A percentile compares a stretch with the other conserved stretches of the same genome.
Evolutionary conservation across 2,797 vertebrate species (phyloP).

Genomic region (Perodicticus potto): DNA sequence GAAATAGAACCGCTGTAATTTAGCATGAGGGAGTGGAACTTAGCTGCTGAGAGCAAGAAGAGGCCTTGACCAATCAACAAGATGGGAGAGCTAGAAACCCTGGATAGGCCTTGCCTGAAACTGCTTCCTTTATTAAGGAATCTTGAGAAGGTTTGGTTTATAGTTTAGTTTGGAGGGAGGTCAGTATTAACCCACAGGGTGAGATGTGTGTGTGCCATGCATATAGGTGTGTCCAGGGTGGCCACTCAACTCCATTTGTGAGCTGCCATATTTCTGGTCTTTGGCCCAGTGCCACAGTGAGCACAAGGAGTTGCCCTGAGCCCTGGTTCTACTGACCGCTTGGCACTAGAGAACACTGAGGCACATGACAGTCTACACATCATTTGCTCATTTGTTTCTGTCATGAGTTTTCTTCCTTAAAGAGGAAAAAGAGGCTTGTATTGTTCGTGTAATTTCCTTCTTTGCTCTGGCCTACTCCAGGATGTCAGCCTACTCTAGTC

Average conservation of each 20-base stretch:
- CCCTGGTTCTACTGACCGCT: background rate
- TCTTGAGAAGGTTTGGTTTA: background rate
- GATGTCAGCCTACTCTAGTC: background rate
- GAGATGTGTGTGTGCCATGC: no score
- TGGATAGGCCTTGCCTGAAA: background rate
- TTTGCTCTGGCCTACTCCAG: constrained; percentile 37
- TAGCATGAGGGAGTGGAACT: background rate
- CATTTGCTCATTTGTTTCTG: constrained; percentile 9
- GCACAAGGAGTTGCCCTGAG: background rate
- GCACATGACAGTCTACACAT: background rate
- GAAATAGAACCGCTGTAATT: background rate
- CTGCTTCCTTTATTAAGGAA: background rate
- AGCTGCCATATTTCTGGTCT: background rate
- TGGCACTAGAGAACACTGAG: background rate
- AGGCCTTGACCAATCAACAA: background rate
- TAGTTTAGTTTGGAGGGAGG: background rate
- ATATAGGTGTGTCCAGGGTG: background rate
- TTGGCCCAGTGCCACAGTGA: background rate
- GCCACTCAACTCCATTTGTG: background rate
- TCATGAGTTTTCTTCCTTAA: constrained; percentile 38
- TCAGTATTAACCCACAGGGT: background rate
- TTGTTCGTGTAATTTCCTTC: constrained; percentile 34
- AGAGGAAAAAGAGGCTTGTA: constrained; percentile 12
- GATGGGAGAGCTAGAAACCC: background rate
- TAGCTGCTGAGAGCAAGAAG: background rate